phyloP scores from a whole-genome alignment of 2,113 vertebrate species.

The Dryoscopus gambensis region DNA sequence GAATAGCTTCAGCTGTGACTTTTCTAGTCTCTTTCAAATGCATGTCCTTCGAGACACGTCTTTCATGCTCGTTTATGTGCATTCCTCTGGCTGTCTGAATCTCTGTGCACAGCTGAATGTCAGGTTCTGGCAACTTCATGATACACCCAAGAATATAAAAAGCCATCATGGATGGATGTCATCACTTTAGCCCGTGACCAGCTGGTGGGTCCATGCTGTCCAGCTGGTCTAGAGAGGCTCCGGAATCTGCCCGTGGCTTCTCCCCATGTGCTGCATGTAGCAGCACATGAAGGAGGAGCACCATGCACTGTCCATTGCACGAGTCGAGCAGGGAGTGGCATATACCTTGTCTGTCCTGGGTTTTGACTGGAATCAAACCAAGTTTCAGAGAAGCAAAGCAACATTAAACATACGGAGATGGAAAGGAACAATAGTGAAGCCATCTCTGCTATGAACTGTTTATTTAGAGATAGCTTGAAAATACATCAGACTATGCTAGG shows the following conservation, averaged over 20 bases:
- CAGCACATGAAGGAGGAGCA: not conserved
- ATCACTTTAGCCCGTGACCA: not conserved
- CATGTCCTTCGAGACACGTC: not conserved
- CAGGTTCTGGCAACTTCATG: not conserved
- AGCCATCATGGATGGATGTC: not conserved
- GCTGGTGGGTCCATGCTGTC: not conserved
- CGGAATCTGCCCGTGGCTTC: not conserved
- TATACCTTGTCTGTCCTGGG: not conserved
- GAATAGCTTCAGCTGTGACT: not conserved
- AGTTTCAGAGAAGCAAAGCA: not conserved
- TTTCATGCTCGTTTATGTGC: not conserved
- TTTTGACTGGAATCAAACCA: not conserved
- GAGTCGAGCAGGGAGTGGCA: accelerated
- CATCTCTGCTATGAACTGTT: not conserved
- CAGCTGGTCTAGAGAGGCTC: not conserved
- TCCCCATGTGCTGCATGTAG: accelerated
- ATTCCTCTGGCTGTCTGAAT: not conserved
- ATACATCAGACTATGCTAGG: not conserved
- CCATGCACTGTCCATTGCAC: accelerated
- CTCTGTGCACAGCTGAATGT: not conserved
- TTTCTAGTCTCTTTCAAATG: not conserved
- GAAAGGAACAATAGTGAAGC: not conserved
- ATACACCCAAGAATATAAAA: not conserved
- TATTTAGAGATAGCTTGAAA: not conserved
- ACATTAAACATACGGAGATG: not conserved